A percentile compares a stretch with the other conserved stretches of the same genome.
These are phyloP conservation scores for Corythaixoides concolor DNA, from an alignment of 2,113 vertebrate genomes.

Conservation along the genomic window DNA sequence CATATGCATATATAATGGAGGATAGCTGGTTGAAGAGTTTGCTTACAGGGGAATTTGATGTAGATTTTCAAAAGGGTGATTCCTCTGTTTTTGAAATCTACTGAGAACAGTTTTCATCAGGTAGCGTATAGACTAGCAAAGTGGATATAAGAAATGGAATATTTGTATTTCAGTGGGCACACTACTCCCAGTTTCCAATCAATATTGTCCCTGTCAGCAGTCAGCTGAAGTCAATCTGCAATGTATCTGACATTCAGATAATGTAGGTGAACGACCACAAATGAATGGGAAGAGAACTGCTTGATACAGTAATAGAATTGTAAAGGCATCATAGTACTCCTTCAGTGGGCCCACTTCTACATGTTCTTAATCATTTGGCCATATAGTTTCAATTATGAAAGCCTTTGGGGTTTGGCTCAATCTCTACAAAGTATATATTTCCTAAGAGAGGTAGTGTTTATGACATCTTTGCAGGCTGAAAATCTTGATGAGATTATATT, in stretches of 20 bases:
- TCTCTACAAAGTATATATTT: background rate
- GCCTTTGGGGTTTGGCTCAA: slow-evolving; percentile 8
- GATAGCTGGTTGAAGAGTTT: background rate
- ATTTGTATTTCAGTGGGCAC: background rate
- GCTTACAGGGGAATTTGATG: background rate
- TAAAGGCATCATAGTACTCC: background rate
- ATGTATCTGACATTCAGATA: background rate
- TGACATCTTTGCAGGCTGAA: background rate
- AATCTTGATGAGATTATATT: slow-evolving; percentile 9
- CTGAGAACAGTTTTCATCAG: background rate
- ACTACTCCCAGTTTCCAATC: background rate
- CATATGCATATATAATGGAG: background rate
- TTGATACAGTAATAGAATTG: background rate
- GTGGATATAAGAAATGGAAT: background rate
- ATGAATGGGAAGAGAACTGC: background rate
- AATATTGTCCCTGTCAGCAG: background rate
- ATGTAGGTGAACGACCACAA: background rate
- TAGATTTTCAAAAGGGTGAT: background rate
- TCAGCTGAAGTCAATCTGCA: background rate
- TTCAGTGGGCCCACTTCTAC: background rate
- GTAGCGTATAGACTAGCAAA: background rate
- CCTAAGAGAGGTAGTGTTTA: background rate
- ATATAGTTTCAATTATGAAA: slow-evolving; percentile 24
- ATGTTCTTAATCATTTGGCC: background rate
- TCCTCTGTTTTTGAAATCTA: background rate